phyloP scores from a whole-genome alignment of 64 coral and sea anemone species.

The Hydrozoanthus tunicans region DNA sequence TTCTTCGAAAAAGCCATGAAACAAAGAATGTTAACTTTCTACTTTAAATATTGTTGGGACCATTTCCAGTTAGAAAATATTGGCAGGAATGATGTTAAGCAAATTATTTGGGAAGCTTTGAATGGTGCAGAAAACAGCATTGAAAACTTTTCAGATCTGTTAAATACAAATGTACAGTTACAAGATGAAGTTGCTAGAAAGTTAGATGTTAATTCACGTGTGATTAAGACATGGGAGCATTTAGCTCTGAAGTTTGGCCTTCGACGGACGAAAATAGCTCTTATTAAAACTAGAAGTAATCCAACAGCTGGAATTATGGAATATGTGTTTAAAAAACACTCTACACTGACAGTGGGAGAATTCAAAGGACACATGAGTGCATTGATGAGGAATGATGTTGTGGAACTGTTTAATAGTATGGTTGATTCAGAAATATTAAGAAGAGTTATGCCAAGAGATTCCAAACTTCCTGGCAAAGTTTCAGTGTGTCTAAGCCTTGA shows the following conservation, averaged over 20 bases:
- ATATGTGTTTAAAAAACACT: background rate
- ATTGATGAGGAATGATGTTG: slow-evolving; percentile 9
- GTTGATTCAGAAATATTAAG: background rate
- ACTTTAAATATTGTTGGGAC: background rate
- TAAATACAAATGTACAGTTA: slow-evolving; percentile 10
- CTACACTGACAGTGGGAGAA: background rate
- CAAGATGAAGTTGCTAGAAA: background rate
- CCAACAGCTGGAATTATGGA: slow-evolving; percentile 21
- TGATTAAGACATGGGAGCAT: background rate
- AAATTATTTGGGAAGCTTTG: background rate
- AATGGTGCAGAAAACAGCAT: background rate
- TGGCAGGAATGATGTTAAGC: slow-evolving; percentile 13
- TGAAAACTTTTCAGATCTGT: background rate
- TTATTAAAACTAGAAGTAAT: slow-evolving; percentile 12
- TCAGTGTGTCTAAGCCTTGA: slow-evolving; percentile 4
- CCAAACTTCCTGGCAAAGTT: slow-evolving; percentile 17
- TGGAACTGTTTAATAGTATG: background rate
- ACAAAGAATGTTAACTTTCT: slow-evolving; percentile 7
- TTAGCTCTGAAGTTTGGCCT: background rate
- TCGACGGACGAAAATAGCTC: background rate
- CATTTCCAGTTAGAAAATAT: background rate
- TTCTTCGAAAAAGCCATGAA: too few relatives aligned
- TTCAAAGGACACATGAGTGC: background rate
- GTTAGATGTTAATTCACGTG: background rate
- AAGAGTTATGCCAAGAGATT: slow-evolving; percentile 40